These are phyloP conservation scores for Pontoporia blainvillei DNA, from an alignment of 2,113 vertebrate species.

Conservation along the genomic window DNA sequence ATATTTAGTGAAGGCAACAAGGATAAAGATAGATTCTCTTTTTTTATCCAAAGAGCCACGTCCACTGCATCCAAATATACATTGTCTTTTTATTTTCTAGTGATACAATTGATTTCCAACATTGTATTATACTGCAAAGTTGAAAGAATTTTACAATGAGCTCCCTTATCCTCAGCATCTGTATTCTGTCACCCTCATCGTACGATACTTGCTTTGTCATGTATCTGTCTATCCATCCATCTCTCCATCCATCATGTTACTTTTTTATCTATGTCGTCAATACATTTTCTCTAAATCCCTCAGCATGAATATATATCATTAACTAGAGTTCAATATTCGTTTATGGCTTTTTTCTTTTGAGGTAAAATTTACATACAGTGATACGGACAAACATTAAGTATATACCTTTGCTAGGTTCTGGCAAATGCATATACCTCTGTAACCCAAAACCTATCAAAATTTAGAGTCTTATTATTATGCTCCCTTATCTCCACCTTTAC, in stretches of 20 bases:
- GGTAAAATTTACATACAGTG: not conserved
- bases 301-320: not conserved
- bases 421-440: not conserved
- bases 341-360: constrained; percentile 31
- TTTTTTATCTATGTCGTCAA: not conserved
- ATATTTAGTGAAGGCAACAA: not conserved
- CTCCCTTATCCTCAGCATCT: not conserved
- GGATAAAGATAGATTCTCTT: not conserved
- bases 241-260: not conserved
- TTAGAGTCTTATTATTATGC: not conserved
- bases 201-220: not conserved
- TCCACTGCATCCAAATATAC: not conserved
- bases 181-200: not conserved
- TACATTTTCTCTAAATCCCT: constrained; percentile 10
- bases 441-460: not conserved
- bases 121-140: constrained; percentile 22
- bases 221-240: not conserved
- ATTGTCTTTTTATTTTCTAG: constrained; percentile 3
- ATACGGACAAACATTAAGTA: not conserved
- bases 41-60: not conserved
- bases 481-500: not conserved
- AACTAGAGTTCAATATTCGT: not conserved
- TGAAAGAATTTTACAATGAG: constrained; percentile 7
- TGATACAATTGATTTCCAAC: constrained; percentile 6
- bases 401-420: constrained; percentile 6